Conservation (phyloP, 2,888 invertebrate genomes). For the Trichopoda pennipes region DNA sequence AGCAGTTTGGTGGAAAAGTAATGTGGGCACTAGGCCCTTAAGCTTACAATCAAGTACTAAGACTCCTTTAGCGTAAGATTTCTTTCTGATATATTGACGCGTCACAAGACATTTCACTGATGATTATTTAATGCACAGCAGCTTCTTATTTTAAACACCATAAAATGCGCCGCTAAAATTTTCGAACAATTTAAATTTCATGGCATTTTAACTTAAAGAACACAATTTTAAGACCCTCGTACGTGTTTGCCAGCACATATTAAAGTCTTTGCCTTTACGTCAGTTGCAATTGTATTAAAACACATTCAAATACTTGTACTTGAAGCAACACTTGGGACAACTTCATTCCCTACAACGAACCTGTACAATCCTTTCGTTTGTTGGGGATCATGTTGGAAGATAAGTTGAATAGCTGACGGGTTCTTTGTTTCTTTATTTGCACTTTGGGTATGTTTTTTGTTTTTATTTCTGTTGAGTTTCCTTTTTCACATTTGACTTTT, state of each 20-base stretch:
- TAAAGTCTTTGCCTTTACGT: neutral
- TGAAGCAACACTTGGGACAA: conserved; percentile 6
- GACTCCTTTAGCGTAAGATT: too few species aligned
- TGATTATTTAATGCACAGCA: too few species aligned
- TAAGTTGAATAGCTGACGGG: neutral
- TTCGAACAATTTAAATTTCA: too few species aligned
- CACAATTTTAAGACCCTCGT: neutral
- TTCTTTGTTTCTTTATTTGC: conserved; percentile 25
- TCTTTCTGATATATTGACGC: too few species aligned
- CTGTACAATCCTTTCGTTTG: conserved; percentile 66
- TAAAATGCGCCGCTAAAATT: too few species aligned
- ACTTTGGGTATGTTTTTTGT: conserved; percentile 5
- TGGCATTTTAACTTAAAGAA: neutral
- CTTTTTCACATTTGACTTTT: conserved; percentile 48
- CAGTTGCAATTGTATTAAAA: conserved; percentile 4
- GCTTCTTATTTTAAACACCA: too few species aligned
- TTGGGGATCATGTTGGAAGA: conserved; percentile 36
- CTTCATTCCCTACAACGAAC: conserved; percentile 38
- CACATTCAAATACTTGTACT: neutral
- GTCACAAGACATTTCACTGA: too few species aligned
- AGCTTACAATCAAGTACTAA: too few species aligned
- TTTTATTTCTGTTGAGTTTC: conserved; percentile 11
- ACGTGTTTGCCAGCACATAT: neutral
- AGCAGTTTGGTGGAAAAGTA: too few species aligned
- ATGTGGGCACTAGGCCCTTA: too few species aligned